phyloP scores from a whole-genome alignment of 2,797 vertebrate species.

The Muscicapa striata region DNA sequence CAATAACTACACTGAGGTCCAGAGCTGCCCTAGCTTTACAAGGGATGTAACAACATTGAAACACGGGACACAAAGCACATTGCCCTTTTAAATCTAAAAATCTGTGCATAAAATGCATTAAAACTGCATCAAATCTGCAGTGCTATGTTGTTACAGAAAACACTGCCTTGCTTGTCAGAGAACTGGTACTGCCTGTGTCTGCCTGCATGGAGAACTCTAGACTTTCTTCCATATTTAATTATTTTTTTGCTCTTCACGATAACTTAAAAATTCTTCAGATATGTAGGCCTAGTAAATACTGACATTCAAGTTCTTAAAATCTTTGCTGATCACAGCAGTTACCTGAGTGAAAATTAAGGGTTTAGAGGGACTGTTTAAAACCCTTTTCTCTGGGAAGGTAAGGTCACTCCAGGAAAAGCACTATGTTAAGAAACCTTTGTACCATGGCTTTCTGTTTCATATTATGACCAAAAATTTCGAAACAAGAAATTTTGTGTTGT shows the following conservation, averaged over 20 bases:
- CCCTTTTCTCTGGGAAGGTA: background rate
- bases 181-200: background rate
- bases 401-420: background rate
- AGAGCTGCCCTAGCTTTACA: background rate
- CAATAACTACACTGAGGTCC: background rate
- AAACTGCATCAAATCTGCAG: background rate
- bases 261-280: background rate
- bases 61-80: background rate
- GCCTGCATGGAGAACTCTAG: background rate
- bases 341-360: background rate
- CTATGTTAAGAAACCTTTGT: background rate
- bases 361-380: background rate
- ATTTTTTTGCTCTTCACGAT: background rate
- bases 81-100: background rate
- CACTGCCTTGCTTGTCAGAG: background rate
- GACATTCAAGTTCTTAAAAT: background rate
- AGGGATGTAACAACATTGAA: rapidly evolving
- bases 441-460: background rate
- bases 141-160: background rate
- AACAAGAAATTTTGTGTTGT: background rate
- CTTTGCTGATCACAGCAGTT: background rate
- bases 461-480: background rate
- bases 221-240: background rate
- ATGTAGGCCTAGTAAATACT: background rate
- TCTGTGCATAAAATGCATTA: background rate